Evolutionary conservation across 30 jellyfish, hydroid and myxozoan genomes (phyloP).

Genomic region (Hydractinia symbiolongicarpus): DNA sequence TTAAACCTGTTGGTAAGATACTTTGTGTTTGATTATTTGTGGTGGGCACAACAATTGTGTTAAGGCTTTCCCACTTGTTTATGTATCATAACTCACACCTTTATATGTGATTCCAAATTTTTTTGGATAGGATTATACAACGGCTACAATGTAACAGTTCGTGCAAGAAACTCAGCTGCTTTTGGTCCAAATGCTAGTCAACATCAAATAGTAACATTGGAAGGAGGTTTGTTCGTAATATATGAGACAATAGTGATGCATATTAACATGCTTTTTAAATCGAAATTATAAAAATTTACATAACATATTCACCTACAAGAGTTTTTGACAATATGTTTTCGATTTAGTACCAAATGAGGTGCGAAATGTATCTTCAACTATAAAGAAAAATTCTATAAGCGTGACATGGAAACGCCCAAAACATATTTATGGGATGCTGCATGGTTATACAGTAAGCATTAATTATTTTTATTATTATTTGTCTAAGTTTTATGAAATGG

Average conservation of each 20-base stretch:
- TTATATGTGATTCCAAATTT: too few species aligned
- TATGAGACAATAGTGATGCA: too few species aligned
- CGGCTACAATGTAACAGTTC: not conserved
- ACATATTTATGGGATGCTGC: not conserved
- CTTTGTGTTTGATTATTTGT: too few species aligned
- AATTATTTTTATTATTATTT: too few species aligned
- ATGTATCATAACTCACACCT: too few species aligned
- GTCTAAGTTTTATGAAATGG: too few species aligned
- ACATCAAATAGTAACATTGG: not conserved
- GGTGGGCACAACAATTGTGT: too few species aligned
- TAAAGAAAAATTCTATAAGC: not conserved
- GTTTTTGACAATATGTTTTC: not conserved
- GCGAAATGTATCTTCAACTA: not conserved
- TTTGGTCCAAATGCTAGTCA: not conserved
- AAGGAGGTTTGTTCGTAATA: not conserved
- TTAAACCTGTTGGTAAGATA: too few species aligned
- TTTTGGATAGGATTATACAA: not conserved
- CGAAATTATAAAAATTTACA: not conserved
- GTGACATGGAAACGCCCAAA: not conserved
- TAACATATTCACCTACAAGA: not conserved
- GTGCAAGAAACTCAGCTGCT: not conserved
- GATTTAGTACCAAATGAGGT: conserved; percentile 6
- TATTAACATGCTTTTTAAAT: too few species aligned
- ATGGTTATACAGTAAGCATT: not conserved
- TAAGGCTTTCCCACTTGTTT: too few species aligned